Evolutionary conservation across 2,888 invertebrate genomes (phyloP).

Genomic region (Scaptomyza cyrtandrae): DNA sequence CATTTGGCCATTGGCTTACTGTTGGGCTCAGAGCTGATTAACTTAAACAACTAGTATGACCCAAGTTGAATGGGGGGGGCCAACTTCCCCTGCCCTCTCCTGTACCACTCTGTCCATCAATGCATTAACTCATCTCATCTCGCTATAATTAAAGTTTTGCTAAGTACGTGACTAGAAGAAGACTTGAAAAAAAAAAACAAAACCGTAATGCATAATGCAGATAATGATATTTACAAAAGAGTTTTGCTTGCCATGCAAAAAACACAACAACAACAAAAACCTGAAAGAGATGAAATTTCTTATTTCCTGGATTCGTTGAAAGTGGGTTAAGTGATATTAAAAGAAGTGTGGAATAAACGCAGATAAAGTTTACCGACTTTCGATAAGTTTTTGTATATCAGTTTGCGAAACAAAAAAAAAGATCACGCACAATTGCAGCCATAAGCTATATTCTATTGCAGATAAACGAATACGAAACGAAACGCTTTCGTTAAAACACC

Average conservation of each 20-base stretch:
- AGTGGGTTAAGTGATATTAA: background rate
- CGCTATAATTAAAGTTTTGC: constrained; percentile 1
- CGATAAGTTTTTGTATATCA: too few relatives aligned
- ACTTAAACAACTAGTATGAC: constrained; percentile 12
- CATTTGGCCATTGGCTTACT: constrained; percentile 21
- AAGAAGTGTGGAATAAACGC: background rate
- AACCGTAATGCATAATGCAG: constrained; percentile 14
- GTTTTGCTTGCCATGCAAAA: background rate
- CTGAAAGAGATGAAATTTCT: background rate
- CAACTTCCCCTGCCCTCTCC: background rate
- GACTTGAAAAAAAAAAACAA: background rate
- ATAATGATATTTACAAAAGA: constrained; percentile 6
- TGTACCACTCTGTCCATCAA: background rate
- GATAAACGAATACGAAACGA: too few relatives aligned
- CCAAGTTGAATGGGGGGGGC: background rate
- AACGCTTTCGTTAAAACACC: too few relatives aligned
- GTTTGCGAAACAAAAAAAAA: too few relatives aligned
- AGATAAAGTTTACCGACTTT: too few relatives aligned
- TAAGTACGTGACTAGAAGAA: constrained; percentile 25
- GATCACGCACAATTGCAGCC: too few relatives aligned
- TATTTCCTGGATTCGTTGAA: background rate
- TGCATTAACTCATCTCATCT: background rate
- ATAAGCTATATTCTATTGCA: too few relatives aligned
- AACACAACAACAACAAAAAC: background rate
- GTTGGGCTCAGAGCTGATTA: constrained; percentile 20